phyloP scores from a whole-genome alignment of 2,888 invertebrate genomes.

The Lymantria dispar region DNA sequence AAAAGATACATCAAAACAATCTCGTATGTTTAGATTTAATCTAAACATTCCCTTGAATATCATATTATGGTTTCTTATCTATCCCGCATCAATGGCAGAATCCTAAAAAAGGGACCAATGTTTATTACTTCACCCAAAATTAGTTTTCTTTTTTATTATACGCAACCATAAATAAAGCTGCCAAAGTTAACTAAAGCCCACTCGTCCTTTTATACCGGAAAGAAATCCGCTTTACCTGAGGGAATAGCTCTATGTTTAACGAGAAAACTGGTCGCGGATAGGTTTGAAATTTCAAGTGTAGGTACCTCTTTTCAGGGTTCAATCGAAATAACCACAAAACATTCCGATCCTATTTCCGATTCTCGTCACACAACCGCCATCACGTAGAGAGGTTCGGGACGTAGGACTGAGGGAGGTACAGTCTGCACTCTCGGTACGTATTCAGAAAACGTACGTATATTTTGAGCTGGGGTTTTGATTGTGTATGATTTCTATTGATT shows the following conservation, averaged over 20 bases:
- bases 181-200: conserved; percentile 39
- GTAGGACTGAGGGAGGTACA: conserved; percentile 38
- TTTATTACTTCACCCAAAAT: conserved; percentile 36
- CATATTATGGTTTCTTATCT: not conserved
- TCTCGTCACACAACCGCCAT: conserved; percentile 71
- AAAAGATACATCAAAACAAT: too few relatives aligned
- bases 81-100: conserved; percentile 19
- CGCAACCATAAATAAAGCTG: conserved; percentile 36
- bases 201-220: conserved; percentile 39
- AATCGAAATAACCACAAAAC: conserved; percentile 76
- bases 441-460: conserved; percentile 40
- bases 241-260: conserved; percentile 56
- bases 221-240: conserved; percentile 49
- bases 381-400: conserved; percentile 53
- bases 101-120: conserved; percentile 29
- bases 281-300: conserved; percentile 64
- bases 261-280: conserved; percentile 52
- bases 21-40: too few relatives aligned
- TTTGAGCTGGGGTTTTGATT: conserved; percentile 17
- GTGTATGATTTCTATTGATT: conserved; percentile 28
- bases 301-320: conserved; percentile 67
- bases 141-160: conserved; percentile 39
- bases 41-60: too few relatives aligned
- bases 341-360: conserved; percentile 70
- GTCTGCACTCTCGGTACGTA: conserved; percentile 48